Conservation (phyloP, 2,113 vertebrate species). For the Centropus bengalensis region DNA sequence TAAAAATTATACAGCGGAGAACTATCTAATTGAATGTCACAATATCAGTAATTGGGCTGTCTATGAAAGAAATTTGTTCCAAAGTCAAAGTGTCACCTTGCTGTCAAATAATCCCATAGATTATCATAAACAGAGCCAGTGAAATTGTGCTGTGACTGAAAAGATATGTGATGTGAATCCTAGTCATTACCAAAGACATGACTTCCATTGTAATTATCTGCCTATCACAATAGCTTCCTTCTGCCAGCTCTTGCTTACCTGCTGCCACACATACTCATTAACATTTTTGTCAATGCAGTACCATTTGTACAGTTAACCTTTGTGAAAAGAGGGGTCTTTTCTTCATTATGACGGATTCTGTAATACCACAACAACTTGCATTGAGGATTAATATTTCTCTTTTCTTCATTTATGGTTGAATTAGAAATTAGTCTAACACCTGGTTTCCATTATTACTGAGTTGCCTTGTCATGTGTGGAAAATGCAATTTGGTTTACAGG, state of each 20-base stretch:
- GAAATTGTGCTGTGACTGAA: conserved; percentile 69
- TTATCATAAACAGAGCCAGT: conserved; percentile 70
- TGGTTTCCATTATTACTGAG: conserved; percentile 59
- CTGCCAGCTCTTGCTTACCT: conserved; percentile 57
- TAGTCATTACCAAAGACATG: conserved; percentile 68
- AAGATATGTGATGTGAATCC: conserved; percentile 76
- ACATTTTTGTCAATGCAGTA: conserved; percentile 47
- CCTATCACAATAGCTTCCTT: conserved; percentile 57
- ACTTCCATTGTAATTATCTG: conserved; percentile 74
- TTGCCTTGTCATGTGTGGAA: conserved; percentile 57
- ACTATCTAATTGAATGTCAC: conserved; percentile 66
- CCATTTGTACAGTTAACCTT: conserved; percentile 71
- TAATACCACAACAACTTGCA: conserved; percentile 67
- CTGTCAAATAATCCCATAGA: conserved; percentile 78
- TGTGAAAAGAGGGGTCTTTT: conserved; percentile 60
- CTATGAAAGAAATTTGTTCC: conserved; percentile 71
- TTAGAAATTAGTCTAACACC: conserved; percentile 76
- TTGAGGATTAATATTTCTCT: conserved; percentile 68
- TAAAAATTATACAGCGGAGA: conserved; percentile 10
- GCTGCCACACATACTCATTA: conserved; percentile 71
- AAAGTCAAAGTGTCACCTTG: conserved; percentile 78
- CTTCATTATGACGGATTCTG: conserved; percentile 73
- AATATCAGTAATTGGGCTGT: conserved; percentile 68
- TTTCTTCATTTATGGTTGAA: conserved; percentile 75
- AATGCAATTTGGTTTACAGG: conserved; percentile 44